These are phyloP conservation scores for Physocephala rufipes DNA, from an alignment of 2,888 invertebrate genomes.

Conservation along the genomic window DNA sequence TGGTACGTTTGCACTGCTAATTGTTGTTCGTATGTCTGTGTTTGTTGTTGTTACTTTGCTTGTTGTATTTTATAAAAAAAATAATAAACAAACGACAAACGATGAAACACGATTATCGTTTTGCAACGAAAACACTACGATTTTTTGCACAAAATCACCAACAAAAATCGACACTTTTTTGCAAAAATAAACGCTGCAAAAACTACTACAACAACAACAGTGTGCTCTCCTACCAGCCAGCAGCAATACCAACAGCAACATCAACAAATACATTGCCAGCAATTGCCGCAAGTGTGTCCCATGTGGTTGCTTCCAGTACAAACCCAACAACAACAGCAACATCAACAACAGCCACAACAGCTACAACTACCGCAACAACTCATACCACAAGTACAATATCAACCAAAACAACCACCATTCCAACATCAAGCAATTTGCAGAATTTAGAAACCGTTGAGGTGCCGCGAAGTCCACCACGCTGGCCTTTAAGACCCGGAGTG, in stretches of 20 bases:
- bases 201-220: conserved; percentile 45
- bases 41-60: conserved; percentile 44
- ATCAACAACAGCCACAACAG: conserved; percentile 33
- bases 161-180: conserved; percentile 26
- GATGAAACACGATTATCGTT: conserved; percentile 23
- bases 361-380: conserved; percentile 37
- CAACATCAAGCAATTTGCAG: background rate
- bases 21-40: conserved; percentile 45
- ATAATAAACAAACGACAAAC: conserved; percentile 31
- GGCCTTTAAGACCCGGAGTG: conserved; percentile 90
- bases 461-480: conserved; percentile 69
- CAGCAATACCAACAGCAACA: conserved; percentile 20
- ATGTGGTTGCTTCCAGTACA: conserved; percentile 14
- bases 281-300: conserved; percentile 15
- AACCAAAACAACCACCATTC: conserved; percentile 40
- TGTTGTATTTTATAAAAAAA: conserved; percentile 44
- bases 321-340: background rate
- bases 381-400: conserved; percentile 37
- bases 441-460: conserved; percentile 42
- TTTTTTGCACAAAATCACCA: conserved; percentile 34
- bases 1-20: conserved; percentile 42
- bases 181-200: conserved; percentile 15
- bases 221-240: conserved; percentile 63
- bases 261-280: conserved; percentile 29
- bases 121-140: conserved; percentile 25